Evolutionary conservation across 2,888 invertebrate species (phyloP), one percentile per base, ranked within the genome.

Genomic region (Amphiduros pacificus): DNA sequence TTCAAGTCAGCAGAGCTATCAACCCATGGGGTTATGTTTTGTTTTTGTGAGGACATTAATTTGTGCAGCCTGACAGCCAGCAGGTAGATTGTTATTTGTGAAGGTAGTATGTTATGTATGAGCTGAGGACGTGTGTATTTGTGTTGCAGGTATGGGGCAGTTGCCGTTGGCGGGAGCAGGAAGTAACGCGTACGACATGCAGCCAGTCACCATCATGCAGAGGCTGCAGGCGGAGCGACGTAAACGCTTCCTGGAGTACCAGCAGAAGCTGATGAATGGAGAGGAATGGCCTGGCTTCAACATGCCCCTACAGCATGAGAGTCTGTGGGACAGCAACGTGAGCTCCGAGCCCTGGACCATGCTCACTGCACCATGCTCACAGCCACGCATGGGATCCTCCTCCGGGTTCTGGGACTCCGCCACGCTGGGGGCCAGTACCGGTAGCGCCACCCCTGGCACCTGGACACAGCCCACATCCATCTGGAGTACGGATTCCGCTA

Each of bases 201-300:
- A 28, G 49, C 62, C 59, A 4, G 50, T 54, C 2, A 76, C 79
- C n/a, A 76, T 79, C 73, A 81, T 81, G 79, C 80, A 81, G 69
- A 73, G 52, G 26, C 59, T 68, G 64, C 74, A 75, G 70, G 73
- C 70, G 5, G 80, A 80, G 20, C 57, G 68, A 2, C 66, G 77
- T 6, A 71, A 71, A 31, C 66, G 80, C 17, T 63, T 74, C 41
- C 65, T 69, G 60, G 79, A 80, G 59, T 77, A 79, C 64, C 75
- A 77, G 63, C 68, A 71, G 44, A 50, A 50, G 11, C 28, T 59
- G 17, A 36, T 59, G 36, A 44, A 59, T 11, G 53, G 52, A 36
- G 65, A 58, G 41, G 78, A 78, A 48, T 81, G 81, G 81, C 79
- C 81, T 27, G 80, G 80, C 6, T 79, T 81, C 73, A 76, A 74